Conservation (phyloP, 2,888 invertebrate species). For the Reticulitermes lucifugus region DNA sequence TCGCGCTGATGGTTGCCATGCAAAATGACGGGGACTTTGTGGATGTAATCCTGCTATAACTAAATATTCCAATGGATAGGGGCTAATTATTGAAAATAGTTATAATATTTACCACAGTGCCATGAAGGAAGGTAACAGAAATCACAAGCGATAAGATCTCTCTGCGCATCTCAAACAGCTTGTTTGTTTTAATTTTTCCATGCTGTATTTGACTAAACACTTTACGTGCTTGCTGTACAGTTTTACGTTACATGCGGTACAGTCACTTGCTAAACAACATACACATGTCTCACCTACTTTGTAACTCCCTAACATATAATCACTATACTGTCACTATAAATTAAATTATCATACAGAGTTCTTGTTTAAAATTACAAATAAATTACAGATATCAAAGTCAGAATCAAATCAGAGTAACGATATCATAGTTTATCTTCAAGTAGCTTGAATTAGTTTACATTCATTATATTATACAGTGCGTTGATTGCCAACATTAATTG, state of each 20-base stretch:
- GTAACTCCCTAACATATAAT: not conserved
- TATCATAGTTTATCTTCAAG: not conserved
- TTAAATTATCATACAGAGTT: not conserved
- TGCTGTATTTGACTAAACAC: constrained; percentile 22
- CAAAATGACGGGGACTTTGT: no score
- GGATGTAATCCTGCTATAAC: no score
- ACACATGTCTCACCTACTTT: not conserved
- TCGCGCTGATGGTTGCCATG: no score
- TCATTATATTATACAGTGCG: not conserved
- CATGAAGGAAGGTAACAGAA: no score
- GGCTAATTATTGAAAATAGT: no score
- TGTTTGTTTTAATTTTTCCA: not conserved
- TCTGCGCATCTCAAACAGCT: not conserved
- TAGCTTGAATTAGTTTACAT: not conserved
- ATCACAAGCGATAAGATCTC: no score
- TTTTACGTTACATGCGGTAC: constrained; percentile 13
- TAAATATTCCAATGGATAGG: no score
- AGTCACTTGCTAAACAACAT: constrained; percentile 27
- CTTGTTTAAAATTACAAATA: not conserved
- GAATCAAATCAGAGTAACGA: not conserved
- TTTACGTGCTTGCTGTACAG: constrained; percentile 12
- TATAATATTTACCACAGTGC: no score
- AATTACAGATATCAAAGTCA: not conserved
- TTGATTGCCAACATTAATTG: not conserved
- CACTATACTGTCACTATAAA: not conserved